Base-by-base conservation (phyloP, 37 sponge, comb jelly and placozoan species). In the Chondrilla cf. caribensis region DNA sequence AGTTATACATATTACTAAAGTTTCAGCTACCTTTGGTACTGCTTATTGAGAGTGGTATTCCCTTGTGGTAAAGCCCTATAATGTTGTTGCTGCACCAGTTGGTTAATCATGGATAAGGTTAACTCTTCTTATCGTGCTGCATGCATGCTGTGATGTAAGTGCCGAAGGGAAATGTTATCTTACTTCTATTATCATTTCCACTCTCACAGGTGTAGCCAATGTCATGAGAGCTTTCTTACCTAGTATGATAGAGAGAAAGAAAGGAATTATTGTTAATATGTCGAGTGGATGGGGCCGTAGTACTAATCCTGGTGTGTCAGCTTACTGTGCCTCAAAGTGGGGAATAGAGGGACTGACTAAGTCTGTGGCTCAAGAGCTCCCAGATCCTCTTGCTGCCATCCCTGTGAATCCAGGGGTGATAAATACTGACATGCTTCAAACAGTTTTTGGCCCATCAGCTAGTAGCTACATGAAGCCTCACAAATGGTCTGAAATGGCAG, bases 321-420 rank as follows among this genome's bases (percentile, higher is more conserved):
- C 81, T 19, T 80, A 80, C 55, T 80, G 81, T 55, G 59, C 81
- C 40, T 54, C 81, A 25, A 80, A 80, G 62, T 80, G 47, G 40
- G 81, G 36, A 7, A 21, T 54, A 17, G 81, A 80, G 36, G 81
- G 81, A 31, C 26, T 80, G 64, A 80, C 62, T 17, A 39, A 54
- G 59, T 60, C 81, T 54, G 41, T 80, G 31, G 58, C 81, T 59
- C 57, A 80, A 39, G 81, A 80, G 41, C 62, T 80, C 1, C 59
- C 62, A 18, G 18, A 64, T n/a, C 57, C 62, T 22, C 24, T 80
- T 7, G 81, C 62, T 80, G 68, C 35, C 68, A 67, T 67, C 4
- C 33, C 68, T 29, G 36, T 80, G 9, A 6, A 80, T 60, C 81
- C 81, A 18, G 81, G 81, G 17, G 64, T 80, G 15, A 60, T 80